Evolutionary conservation across 2,797 vertebrate species (phyloP), one percentile per base, ranked within the genome.

Genomic region (Protosalanx chinensis): DNA sequence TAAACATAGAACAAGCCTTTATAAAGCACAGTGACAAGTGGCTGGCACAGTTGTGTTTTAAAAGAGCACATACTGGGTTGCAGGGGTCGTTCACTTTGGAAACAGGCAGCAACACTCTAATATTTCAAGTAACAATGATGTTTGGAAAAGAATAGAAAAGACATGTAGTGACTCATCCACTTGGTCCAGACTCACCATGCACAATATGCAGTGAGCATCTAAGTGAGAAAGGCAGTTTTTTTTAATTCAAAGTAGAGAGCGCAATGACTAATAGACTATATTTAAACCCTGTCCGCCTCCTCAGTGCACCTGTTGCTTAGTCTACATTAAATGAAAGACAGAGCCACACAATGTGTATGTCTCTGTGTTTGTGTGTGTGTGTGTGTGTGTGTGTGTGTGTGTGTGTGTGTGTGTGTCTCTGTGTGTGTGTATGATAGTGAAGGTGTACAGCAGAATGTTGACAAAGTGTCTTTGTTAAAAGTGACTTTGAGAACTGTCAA

Each of bases 1-100:
- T 88, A 88, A 88, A 90, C 64, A 87, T 88, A 88, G 86, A 81
- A 1, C 8, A 30, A 16, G 16, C 23, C 60, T 87, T 83, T 79
- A 79, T 80, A 84, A 74, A 79, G 76, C 74, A 76, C 64, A 71
- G 16, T 10, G 57, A 76, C 70, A 2, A 33, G 64, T 27, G 5
- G 29, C 61, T 30, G 7, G 29, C 60, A 29, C 82, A 81, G 74
- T 70, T 75, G 78, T 78, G 74, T 72, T 30, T 64, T 37, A 20
- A 64, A 41, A 37, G 6, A 29, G 3, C 13, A 8, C 20, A 61
- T 30, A 30, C 13, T 29, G 65, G 20, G 27, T 49, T 51, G 29
- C 46, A 8, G 27, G 49, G 46, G 32, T 27, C 33, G 27, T 4
- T 30, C 27, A 61, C 59, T 29, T 7, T 10, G 5, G 29, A 30